A percentile compares a stretch with the other conserved stretches of the same genome.
Conservation (phyloP, 1,140 invertebrate species). For the Campoletis sonorensis region DNA sequence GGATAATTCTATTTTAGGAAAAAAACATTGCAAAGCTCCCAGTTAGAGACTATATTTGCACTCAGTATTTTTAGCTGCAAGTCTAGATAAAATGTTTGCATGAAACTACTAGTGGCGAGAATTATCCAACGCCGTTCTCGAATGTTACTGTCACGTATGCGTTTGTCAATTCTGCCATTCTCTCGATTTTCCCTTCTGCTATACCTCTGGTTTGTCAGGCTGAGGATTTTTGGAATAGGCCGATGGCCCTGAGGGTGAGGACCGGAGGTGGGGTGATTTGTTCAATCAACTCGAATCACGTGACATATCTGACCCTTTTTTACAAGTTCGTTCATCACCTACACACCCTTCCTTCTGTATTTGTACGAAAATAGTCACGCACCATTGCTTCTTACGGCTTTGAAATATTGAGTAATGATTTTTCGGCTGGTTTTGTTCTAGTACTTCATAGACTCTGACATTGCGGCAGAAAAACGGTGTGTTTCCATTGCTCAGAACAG, state of each 20-base stretch:
- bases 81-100: conserved; percentile 26
- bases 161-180: conserved; percentile 16
- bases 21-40: no score
- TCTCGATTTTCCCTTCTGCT: conserved; percentile 8
- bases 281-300: conserved; percentile 40
- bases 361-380: no score
- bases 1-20: no score
- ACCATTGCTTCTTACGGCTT: no score
- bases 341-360: not conserved
- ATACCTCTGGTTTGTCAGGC: not conserved
- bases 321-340: not conserved
- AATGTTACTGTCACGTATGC: conserved; percentile 42
- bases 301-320: conserved; percentile 7
- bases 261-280: conserved; percentile 8
- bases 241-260: not conserved
- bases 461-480: no score
- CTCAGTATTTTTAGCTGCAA: no score
- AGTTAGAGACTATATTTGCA: no score
- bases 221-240: not conserved
- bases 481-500: no score
- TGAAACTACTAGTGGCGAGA: not conserved
- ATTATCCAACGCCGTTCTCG: conserved; percentile 34
- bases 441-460: no score
- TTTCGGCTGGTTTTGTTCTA: no score
- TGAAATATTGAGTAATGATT: no score